A percentile compares a stretch with the other conserved stretches of the same genome.
Conservation (phyloP, 1,140 invertebrate genomes). For the Bombus huntii region DNA sequence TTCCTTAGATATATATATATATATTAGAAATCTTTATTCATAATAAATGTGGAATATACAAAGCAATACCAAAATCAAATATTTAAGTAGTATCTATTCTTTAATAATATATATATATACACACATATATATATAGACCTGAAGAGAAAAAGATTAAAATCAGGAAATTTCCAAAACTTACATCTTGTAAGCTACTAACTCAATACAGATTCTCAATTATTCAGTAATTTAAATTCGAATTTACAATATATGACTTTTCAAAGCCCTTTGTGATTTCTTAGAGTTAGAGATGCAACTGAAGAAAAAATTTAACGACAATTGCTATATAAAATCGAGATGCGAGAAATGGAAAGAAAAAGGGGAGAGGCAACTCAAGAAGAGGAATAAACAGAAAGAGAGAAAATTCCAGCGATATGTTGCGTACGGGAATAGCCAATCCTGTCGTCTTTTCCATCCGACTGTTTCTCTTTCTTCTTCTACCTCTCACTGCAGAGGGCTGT, state of each 20-base stretch:
- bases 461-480: constrained; percentile 40
- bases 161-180: not conserved
- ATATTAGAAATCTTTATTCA: not conserved
- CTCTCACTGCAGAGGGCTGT: constrained; percentile 59
- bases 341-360: not conserved
- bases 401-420: constrained; percentile 46
- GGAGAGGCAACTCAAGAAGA: not conserved
- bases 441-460: constrained; percentile 25
- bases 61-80: not conserved
- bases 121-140: not conserved
- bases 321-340: not conserved
- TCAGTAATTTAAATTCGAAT: not conserved
- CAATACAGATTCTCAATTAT: not conserved
- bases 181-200: not conserved
- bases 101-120: not conserved
- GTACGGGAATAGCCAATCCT: constrained; percentile 66
- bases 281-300: not conserved
- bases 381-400: constrained; percentile 3
- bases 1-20: no score
- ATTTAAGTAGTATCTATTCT: not conserved
- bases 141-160: not conserved
- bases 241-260: not conserved
- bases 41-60: not conserved
- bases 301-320: not conserved
- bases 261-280: not conserved